Conservation (phyloP, 2,113 vertebrate species). For the Passer domesticus region DNA sequence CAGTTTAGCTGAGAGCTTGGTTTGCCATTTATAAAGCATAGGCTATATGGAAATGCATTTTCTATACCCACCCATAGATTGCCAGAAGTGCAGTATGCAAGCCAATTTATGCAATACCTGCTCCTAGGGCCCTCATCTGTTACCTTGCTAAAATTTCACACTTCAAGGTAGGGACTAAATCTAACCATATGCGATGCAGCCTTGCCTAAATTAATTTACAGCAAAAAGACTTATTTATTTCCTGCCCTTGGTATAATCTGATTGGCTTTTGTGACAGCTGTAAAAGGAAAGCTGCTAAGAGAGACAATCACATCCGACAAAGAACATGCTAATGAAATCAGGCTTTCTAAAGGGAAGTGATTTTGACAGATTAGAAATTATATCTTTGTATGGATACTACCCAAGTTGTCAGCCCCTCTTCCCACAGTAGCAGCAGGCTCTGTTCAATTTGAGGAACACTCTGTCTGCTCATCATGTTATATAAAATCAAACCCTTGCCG, state of each 20-base stretch:
- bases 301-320: slow-evolving; percentile 66
- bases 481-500: slow-evolving; percentile 66
- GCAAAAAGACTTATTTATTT: slow-evolving; percentile 64
- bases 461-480: slow-evolving; percentile 64
- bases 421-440: slow-evolving; percentile 67
- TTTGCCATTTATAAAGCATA: not conserved
- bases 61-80: not conserved
- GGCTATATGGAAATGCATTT: not conserved
- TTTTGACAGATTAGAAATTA: slow-evolving; percentile 79
- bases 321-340: slow-evolving; percentile 76
- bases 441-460: slow-evolving; percentile 66
- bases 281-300: slow-evolving; percentile 61
- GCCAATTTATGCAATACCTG: slow-evolving; percentile 5
- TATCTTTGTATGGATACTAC: slow-evolving; percentile 70
- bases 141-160: slow-evolving; percentile 17
- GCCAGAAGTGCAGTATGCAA: not conserved
- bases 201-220: slow-evolving; percentile 62
- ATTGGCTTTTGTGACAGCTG: slow-evolving; percentile 66
- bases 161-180: slow-evolving; percentile 17
- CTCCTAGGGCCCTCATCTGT: not conserved
- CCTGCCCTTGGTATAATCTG: slow-evolving; percentile 63
- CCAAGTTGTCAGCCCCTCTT: slow-evolving; percentile 69
- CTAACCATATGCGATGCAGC: not conserved
- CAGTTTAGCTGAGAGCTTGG: not conserved
- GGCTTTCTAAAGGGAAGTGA: slow-evolving; percentile 70